These are phyloP conservation scores for Tyto alba DNA, from an alignment of 2,113 vertebrate genomes.

Conservation along the genomic window DNA sequence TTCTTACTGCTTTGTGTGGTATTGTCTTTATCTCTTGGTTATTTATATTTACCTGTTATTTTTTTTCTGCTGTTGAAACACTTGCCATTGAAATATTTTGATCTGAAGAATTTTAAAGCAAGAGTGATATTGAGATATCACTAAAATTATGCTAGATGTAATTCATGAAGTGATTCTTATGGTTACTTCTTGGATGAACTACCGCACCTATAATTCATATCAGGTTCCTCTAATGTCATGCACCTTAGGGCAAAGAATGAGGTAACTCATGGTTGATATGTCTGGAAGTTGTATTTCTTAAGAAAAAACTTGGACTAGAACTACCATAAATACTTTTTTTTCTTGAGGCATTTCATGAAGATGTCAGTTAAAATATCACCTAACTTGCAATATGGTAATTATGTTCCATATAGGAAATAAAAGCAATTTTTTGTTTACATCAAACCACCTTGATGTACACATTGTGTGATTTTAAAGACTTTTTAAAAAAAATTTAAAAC, in stretches of 20 bases:
- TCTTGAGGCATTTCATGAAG: background rate
- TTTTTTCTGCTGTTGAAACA: background rate
- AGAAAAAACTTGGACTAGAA: background rate
- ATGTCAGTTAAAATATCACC: background rate
- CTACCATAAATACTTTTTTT: background rate
- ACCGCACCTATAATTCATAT: background rate
- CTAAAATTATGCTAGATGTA: background rate
- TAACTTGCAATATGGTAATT: background rate
- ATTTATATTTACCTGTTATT: background rate
- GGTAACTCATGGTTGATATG: background rate
- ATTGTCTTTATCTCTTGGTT: background rate
- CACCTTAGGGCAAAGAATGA: background rate
- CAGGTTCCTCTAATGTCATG: background rate
- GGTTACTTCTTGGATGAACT: background rate
- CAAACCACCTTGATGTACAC: background rate
- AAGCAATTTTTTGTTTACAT: background rate
- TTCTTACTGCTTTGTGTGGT: background rate
- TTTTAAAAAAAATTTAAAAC: background rate
- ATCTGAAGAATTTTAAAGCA: background rate
- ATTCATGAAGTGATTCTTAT: background rate
- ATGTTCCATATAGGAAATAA: background rate
- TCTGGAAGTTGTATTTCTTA: background rate
- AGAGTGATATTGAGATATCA: no score
- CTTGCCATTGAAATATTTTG: background rate
- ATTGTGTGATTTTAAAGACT: background rate